These are phyloP conservation scores for Tetraneura akinire DNA, from an alignment of 1,140 invertebrate species.

Conservation along the genomic window DNA sequence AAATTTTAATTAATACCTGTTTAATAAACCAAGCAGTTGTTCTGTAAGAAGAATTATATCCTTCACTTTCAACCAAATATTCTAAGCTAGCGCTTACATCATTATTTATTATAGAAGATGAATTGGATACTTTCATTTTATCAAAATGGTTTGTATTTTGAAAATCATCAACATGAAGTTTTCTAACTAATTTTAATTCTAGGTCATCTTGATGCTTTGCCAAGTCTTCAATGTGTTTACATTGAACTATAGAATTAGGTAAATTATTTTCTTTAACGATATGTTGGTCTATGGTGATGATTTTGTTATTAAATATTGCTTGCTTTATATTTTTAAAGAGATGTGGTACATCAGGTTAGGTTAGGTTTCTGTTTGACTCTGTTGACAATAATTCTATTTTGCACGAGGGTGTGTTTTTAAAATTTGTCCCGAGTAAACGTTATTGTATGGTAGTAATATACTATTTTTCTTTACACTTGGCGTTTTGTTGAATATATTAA, in stretches of 20 bases:
- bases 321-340: slow-evolving; percentile 4
- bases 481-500: too few species aligned
- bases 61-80: neutral
- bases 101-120: neutral
- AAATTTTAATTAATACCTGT: too few species aligned
- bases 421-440: too few species aligned
- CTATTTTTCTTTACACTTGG: too few species aligned
- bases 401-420: too few species aligned
- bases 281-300: neutral
- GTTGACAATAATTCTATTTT: too few species aligned
- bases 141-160: neutral
- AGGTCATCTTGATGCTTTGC: neutral
- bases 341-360: slow-evolving; percentile 14
- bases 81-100: neutral
- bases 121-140: neutral
- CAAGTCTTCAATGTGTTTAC: neutral
- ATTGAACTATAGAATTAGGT: neutral
- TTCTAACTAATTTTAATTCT: neutral
- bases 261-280: neutral
- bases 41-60: neutral
- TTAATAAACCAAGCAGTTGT: neutral
- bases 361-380: too few species aligned
- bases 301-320: neutral
- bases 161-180: neutral
- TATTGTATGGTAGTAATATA: too few species aligned